Percentiles rank a stretch among this genome's conserved stretches.
Evolutionary conservation across 2,113 vertebrate species (phyloP).

Genomic region (Eidolon helvum): DNA sequence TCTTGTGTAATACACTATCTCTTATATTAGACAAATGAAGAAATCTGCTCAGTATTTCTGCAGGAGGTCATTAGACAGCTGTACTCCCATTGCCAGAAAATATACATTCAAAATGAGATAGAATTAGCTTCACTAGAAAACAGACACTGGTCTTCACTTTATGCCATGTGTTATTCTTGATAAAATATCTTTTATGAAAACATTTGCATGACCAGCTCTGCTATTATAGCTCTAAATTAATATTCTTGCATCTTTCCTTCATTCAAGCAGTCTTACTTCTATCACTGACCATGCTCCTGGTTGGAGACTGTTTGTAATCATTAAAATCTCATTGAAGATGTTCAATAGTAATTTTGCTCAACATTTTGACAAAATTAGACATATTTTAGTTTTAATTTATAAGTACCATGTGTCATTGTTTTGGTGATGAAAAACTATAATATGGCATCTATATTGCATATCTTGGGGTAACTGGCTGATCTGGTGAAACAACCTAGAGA

Average conservation of each 20-base stretch:
- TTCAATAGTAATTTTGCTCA: not conserved
- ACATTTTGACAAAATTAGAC: not conserved
- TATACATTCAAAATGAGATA: not conserved
- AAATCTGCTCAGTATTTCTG: conserved; percentile 25
- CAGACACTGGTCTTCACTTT: not conserved
- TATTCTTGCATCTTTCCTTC: not conserved
- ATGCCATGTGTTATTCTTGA: not conserved
- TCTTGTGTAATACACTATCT: not conserved
- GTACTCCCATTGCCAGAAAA: not conserved
- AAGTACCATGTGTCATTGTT: not conserved
- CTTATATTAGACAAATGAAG: conserved; percentile 66
- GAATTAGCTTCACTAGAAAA: conserved; percentile 16
- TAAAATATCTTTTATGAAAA: conserved; percentile 34
- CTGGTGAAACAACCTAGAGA: not conserved
- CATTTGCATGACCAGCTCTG: not conserved
- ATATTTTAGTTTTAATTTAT: not conserved
- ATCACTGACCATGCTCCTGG: not conserved
- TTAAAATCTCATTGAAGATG: conserved; percentile 15
- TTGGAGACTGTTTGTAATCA: not conserved
- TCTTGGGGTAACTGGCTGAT: not conserved
- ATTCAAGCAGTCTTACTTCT: not conserved
- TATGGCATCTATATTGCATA: not conserved
- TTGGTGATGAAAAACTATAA: not conserved
- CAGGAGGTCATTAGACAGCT: conserved; percentile 41
- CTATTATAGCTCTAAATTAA: not conserved